phyloP scores from a whole-genome alignment of 2,797 vertebrate species.

The Danio kyathit region DNA sequence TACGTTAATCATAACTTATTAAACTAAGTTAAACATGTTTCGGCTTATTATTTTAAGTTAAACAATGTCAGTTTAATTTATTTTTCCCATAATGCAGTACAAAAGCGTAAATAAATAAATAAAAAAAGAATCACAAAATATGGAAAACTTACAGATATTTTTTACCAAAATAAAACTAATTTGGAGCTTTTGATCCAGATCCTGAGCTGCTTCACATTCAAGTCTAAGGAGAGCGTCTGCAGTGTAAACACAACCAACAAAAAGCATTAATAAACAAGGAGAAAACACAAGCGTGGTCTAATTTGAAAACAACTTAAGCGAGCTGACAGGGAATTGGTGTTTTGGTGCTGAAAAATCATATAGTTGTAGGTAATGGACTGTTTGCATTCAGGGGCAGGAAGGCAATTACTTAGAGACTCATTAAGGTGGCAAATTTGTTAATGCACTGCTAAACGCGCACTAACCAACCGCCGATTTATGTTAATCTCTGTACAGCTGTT shows the following conservation, averaged over 20 bases:
- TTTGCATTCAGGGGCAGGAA: conserved; percentile 71
- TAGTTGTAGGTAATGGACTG: conserved; percentile 72
- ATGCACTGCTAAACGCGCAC: conserved; percentile 72
- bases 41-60: too few relatives aligned
- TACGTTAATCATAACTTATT: too few relatives aligned
- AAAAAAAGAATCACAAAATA: too few relatives aligned
- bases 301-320: conserved; percentile 62
- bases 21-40: too few relatives aligned
- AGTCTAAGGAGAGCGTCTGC: conserved; percentile 40
- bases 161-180: too few relatives aligned
- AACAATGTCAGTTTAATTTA: too few relatives aligned
- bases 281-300: conserved; percentile 52
- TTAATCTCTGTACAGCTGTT: conserved; percentile 70
- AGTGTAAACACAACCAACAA: conserved; percentile 48
- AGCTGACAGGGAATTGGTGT: conserved; percentile 63
- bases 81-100: too few relatives aligned
- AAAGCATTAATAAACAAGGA: conserved; percentile 57
- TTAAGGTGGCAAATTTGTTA: conserved; percentile 73
- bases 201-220: background rate
- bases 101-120: too few relatives aligned
- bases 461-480: conserved; percentile 72
- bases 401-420: conserved; percentile 73
- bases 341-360: conserved; percentile 68
- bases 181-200: too few relatives aligned
- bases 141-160: too few relatives aligned